Percentiles rank a stretch among this genome's conserved stretches.
These are phyloP conservation scores for Tenthredo amoena DNA, from an alignment of 2,888 invertebrate genomes.

Conservation along the genomic window DNA sequence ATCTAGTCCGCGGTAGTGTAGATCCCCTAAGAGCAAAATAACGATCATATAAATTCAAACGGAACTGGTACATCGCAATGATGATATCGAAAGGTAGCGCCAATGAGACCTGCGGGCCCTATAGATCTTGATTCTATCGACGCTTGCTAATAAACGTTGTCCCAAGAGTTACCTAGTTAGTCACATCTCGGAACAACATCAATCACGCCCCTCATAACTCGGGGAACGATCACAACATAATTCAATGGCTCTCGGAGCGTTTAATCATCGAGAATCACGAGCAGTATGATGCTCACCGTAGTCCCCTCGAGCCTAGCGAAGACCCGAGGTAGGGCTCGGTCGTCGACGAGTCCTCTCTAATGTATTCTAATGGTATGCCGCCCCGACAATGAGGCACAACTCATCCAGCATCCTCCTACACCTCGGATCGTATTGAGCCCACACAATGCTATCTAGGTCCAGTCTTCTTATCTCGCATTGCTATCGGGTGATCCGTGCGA, in stretches of 20 bases:
- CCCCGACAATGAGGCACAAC: constrained; percentile 77
- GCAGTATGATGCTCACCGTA: constrained; percentile 35
- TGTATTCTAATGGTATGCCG: constrained; percentile 77
- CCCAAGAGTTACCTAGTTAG: constrained; percentile 62
- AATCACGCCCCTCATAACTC: constrained; percentile 64
- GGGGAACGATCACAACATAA: constrained; percentile 64
- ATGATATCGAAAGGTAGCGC: constrained; percentile 39
- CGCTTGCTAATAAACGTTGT: constrained; percentile 68
- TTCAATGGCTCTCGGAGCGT: constrained; percentile 62
- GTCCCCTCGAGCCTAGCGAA: constrained; percentile 31
- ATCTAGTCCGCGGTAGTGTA: neutral
- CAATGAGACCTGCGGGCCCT: neutral
- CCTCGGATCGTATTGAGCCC: constrained; percentile 56
- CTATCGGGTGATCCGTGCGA: constrained; percentile 45
- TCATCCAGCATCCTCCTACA: constrained; percentile 73
- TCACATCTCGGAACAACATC: constrained; percentile 59
- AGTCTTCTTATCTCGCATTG: constrained; percentile 20
- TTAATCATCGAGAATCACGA: constrained; percentile 55
- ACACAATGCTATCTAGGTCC: constrained; percentile 60
- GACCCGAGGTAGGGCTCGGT: constrained; percentile 26
- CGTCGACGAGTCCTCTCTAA: constrained; percentile 63
- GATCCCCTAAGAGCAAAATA: neutral
- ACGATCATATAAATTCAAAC: constrained; percentile 28
- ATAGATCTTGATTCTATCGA: constrained; percentile 49
- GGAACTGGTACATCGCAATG: constrained; percentile 2